These are phyloP conservation scores for Habroteleia sp. DNA, from an alignment of 2,888 invertebrate genomes.

Conservation along the genomic window DNA sequence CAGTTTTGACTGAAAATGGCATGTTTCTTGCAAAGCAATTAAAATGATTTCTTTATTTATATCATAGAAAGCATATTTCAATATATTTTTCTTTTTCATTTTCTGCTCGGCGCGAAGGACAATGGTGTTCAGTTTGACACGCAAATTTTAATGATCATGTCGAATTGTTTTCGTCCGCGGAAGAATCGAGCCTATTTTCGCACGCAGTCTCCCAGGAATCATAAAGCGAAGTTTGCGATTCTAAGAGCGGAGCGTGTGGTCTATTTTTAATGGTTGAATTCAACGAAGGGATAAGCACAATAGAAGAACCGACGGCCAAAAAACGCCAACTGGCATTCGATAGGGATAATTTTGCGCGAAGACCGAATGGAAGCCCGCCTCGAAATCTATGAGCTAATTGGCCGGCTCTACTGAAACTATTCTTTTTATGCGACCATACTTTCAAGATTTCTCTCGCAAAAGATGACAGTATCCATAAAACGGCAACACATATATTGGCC, in stretches of 20 bases:
- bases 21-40: no score
- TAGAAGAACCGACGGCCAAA: constrained; percentile 45
- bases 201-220: constrained; percentile 39
- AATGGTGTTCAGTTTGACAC: no score
- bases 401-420: constrained; percentile 21
- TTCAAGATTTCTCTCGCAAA: constrained; percentile 14
- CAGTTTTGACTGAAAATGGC: no score
- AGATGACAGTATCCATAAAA: constrained; percentile 32
- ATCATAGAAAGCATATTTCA: no score
- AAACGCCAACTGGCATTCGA: constrained; percentile 60
- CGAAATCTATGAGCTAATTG: constrained; percentile 47
- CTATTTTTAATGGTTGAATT: constrained; percentile 58
- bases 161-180: constrained; percentile 23
- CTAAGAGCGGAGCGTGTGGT: constrained; percentile 50
- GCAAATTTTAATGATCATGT: constrained; percentile 29
- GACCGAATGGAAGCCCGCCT: constrained; percentile 26
- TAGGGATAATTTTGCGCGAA: constrained; percentile 55
- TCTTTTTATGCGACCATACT: constrained; percentile 10
- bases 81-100: no score
- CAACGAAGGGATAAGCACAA: constrained; percentile 51
- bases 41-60: no score
- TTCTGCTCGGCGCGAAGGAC: no score
- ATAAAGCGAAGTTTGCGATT: constrained; percentile 36
- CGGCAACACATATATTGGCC: constrained; percentile 10
- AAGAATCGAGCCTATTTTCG: constrained; percentile 25